Conservation (phyloP, 2,113 vertebrate species). For the Neotragus pygmaeus region DNA sequence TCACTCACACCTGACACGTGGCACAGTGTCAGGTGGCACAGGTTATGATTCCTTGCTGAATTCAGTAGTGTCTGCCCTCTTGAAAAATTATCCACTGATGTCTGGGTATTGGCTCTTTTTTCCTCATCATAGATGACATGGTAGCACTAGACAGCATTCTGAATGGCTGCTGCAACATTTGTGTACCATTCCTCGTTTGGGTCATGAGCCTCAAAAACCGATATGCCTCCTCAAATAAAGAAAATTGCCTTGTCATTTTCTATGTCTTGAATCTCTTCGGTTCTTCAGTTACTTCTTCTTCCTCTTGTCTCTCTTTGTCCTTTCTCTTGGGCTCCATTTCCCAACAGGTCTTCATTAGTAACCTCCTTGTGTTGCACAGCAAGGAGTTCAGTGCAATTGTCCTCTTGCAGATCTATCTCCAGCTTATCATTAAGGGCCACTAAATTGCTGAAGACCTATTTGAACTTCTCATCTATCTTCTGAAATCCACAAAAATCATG, state of each 20-base stretch:
- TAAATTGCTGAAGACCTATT: not conserved
- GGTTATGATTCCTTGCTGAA: not conserved
- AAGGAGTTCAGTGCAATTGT: not conserved
- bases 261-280: not conserved
- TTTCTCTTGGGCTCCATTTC: not conserved
- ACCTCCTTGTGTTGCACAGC: not conserved
- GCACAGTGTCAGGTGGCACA: not conserved
- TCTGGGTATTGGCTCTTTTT: not conserved
- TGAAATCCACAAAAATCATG: not conserved
- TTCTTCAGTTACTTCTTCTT: not conserved
- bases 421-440: not conserved
- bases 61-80: not conserved
- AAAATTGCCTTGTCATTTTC: not conserved
- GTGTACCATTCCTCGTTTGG: not conserved
- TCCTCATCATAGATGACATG: not conserved
- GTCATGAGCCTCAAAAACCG: not conserved
- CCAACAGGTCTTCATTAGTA: not conserved
- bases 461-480: not conserved
- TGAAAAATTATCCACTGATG: not conserved
- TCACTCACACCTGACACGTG: not conserved
- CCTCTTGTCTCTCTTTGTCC: not conserved
- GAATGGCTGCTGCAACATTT: not conserved
- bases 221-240: not conserved
- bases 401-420: not conserved
- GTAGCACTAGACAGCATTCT: not conserved